Evolutionary conservation across 1,140 invertebrate genomes (phyloP), one percentile per base, ranked within the genome.

Genomic region (Drosophila carrolli): DNA sequence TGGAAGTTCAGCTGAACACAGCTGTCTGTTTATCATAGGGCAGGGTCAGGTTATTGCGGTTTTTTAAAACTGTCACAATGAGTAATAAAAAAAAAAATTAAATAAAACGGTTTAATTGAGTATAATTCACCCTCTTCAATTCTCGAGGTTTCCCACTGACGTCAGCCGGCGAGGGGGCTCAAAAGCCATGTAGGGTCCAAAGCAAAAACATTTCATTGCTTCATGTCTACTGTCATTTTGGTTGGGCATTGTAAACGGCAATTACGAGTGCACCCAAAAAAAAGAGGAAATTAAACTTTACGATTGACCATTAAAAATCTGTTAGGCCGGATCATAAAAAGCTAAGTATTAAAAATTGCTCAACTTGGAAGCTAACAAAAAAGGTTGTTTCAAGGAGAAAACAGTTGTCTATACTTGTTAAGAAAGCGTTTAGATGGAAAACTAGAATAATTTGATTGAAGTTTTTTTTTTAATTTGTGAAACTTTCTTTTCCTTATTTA

Each of bases 291-390:
- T 50, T 65, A 63, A 67, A 63, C 44, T 67, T 67, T 67, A 67
- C 44, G 63, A 67, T 67, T 32, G 63, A 67, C 63, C 58, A 63
- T 67, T 63, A 67, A 67, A 67, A 67, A 63, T 67, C 63, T 67
- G 44, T 67, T 67, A 48, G 58, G 44, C 58, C 58, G 38, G 63
- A 67, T 63, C 63, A 48, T 67, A 67, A 67, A 66, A 67, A 63
- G 27, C 60, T 14, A 66, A 48, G 63, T 66, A 62, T 47, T 58
- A 41, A 35, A 65, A 67, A 66, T 66, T 67, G 35, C 63, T 11
- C 37, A 67, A 67, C 63, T n/a, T 47, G 57, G 43, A 27, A 41
- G 19, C 35, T 19, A 38, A 10, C 19, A 14, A 27, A n/a, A n/a
- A 43, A n/a, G 14, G 16, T 14, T 32, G 23, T 9, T 29, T 47